Base-by-base conservation (phyloP, 92 coral and sea anemone genomes). In the Zoanthus gigantus region DNA sequence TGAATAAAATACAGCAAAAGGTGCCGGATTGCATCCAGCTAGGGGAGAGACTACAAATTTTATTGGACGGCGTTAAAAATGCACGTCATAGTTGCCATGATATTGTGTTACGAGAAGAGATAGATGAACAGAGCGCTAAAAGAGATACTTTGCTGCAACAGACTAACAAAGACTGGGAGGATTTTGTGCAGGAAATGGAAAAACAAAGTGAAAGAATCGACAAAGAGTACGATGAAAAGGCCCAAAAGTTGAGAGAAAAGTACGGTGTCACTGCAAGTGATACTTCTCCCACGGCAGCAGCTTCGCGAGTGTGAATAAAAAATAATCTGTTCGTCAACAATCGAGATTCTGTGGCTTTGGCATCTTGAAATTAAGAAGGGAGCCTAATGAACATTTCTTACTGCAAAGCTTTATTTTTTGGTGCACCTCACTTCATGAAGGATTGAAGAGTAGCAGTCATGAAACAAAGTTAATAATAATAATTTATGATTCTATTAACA, bases 11-110 rank as follows among this genome's bases (percentile, higher is more conserved):
- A 28, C 88, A 92, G 82, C 92, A 91, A 18, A 86, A 72, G 63
- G 85, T 96, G 54, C 98, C 97, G 1, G 91, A 90, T 31, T 93
- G 95, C 44, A 79, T 87, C 0, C 90, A 90, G 53, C 87, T 91
- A 52, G 90, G 95, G 17, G 88, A 90, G 14, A 81, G 78, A 76
- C 79, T 95, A n/a, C 88, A 87, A 18, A 95, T 86, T 11, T 84
- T 96, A 5, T 87, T 93, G 82, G 93, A 92, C 44, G 88, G 84
- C 29, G 83, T 95, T n/a, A 92, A 95, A 76, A 83, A 78, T 54
- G 97, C 99, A 0, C 90, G 96, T 71, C 89, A 91, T 68, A 94
- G 88, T n/a, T 93, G 97, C 74, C 95, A 96, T 60, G 90, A 82
- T 45, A 96, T 96, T 48, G 85, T 96, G 78, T 98, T 90, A 44